Evolutionary conservation across 2,797 vertebrate species (phyloP), one percentile per base, ranked within the genome.

Genomic region (Karalla daura): DNA sequence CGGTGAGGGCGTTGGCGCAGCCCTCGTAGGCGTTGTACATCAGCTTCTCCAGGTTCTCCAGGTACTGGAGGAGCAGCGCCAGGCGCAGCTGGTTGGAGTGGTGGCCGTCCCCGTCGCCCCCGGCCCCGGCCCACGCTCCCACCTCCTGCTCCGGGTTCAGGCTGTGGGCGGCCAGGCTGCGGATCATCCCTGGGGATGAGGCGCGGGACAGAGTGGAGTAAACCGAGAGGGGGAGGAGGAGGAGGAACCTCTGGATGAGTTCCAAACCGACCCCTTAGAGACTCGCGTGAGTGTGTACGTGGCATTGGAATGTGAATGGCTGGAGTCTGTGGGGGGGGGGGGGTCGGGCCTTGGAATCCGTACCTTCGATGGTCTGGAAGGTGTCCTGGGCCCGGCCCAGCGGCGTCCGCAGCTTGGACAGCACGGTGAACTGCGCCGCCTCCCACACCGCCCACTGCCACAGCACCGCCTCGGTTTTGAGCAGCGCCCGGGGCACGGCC

Each of bases 361-460:
- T 90, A 99, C 98, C 98, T 95, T 99, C 98, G 49, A 99, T 99
- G 14, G 98, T 99, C 83, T 99, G 98, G 89, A 99, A 99, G 1
- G 98, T 99, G 85, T 99, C 98, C 80, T 99, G 98, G 9, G 98
- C 98, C 76, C 98, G 94, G 47, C 98, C 98, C 55, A 99, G 89
- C 0, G 98, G 98, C 0, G 98, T 99, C 52, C 98, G 89, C 21
- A 99, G 86, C 84, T 99, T 99, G 1, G 98, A 98, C 47, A 99
- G 93, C 5, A 99, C 98, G 0, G 98, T 99, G 83, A 99, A 99
- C 88, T 99, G 97, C 2, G 98, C 98, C 0, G 97, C 98, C 88
- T 99, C 98, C 98, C 98, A 99, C 32, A 98, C 95, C 1, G 96
- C 97, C 98, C 98, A 99, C 23, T 99, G 97, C 98, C 98, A 99